Percentiles rank a stretch among this genome's conserved stretches.
Conservation (phyloP, 2,888 invertebrate genomes). For the Nomada flava region DNA sequence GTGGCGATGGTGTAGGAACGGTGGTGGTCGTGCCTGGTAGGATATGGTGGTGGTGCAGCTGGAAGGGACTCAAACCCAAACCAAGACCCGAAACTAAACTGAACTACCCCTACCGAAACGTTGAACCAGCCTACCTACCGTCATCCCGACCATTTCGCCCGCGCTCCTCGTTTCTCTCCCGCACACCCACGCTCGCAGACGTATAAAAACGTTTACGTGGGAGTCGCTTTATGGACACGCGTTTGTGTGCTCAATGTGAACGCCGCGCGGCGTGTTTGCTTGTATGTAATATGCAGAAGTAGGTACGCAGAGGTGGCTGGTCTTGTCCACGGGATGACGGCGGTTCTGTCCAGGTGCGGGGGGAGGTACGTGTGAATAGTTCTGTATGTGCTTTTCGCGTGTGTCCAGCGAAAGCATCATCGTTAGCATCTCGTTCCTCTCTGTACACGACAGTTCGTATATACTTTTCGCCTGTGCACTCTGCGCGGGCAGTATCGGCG, state of each 20-base stretch:
- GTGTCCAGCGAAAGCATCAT: constrained; percentile 38
- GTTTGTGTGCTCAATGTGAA: constrained; percentile 6
- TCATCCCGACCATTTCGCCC: constrained; percentile 53
- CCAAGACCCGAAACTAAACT: constrained; percentile 72
- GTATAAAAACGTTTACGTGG: constrained; percentile 47
- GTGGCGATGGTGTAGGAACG: constrained; percentile 46
- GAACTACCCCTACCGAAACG: constrained; percentile 63
- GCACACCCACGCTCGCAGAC: constrained; percentile 43
- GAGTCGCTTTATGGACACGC: constrained; percentile 23
- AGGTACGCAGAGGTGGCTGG: not conserved
- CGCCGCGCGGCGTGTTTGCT: constrained; percentile 16
- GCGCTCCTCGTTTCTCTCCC: constrained; percentile 30
- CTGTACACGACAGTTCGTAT: not conserved
- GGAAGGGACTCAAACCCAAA: constrained; percentile 66
- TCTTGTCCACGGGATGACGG: too few relatives aligned
- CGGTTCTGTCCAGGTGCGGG: not conserved
- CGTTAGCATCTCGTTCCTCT: not conserved
- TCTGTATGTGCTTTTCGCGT: constrained; percentile 36
- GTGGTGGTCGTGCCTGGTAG: constrained; percentile 27
- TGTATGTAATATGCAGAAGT: constrained; percentile 47
- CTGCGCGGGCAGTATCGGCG: not conserved
- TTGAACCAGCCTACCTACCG: constrained; percentile 55
- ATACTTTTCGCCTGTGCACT: constrained; percentile 1
- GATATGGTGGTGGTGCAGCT: constrained; percentile 50
- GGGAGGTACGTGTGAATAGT: constrained; percentile 38